Evolutionary conservation across 2,888 invertebrate species (phyloP).

Genomic region (Protophormia terraenovae): DNA sequence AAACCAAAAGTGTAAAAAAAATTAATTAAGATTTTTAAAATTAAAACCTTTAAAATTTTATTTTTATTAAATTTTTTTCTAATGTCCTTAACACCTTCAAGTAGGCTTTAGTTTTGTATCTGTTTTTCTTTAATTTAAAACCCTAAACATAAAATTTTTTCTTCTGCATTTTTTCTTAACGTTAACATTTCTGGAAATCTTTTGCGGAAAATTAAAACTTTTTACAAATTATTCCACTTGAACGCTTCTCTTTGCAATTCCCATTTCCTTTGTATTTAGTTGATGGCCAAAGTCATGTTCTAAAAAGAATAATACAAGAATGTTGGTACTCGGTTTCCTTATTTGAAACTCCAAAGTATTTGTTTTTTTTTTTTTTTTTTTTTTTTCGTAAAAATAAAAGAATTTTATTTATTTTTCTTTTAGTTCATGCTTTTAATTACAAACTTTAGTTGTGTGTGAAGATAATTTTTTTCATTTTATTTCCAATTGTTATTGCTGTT

Average conservation of each 20-base stretch:
- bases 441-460: conserved; percentile 10
- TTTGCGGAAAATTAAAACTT: conserved; percentile 47
- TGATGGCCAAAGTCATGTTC: conserved; percentile 50
- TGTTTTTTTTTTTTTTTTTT: conserved; percentile 33
- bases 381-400: conserved; percentile 29
- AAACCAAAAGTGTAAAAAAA: too few species aligned
- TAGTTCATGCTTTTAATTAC: conserved; percentile 40
- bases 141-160: background rate
- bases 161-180: background rate
- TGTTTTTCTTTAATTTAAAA: background rate
- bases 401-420: conserved; percentile 19
- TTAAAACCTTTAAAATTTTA: background rate
- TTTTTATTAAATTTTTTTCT: background rate
- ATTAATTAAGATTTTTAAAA: background rate
- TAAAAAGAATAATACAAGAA: background rate
- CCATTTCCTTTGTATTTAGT: conserved; percentile 25
- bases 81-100: background rate
- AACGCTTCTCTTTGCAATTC: conserved; percentile 39
- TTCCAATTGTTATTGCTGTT: conserved; percentile 8
- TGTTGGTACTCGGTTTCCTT: background rate
- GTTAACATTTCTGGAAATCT: background rate
- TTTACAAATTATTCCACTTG: conserved; percentile 28
- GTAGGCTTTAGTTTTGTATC: background rate
- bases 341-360: conserved; percentile 5
- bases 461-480: conserved; percentile 29